These are phyloP conservation scores for Drosophila prolongata DNA, from an alignment of 2,888 invertebrate genomes.

Conservation along the genomic window DNA sequence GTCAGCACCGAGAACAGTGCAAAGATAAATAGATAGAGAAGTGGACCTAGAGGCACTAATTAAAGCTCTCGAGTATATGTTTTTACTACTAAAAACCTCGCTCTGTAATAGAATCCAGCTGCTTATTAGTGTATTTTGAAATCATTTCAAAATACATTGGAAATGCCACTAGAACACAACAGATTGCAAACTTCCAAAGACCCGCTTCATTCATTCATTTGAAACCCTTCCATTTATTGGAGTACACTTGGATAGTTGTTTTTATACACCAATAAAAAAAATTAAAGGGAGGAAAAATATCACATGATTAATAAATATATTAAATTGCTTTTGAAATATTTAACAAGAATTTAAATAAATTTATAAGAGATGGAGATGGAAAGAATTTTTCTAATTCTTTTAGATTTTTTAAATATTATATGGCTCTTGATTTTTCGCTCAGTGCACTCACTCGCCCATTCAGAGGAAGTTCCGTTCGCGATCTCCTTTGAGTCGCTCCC, in stretches of 20 bases:
- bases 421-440: not conserved
- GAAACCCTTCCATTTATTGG: not conserved
- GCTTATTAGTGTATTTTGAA: not conserved
- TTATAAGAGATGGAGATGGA: too few relatives aligned
- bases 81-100: not conserved
- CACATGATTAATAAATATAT: not conserved
- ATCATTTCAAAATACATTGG: conserved; percentile 15
- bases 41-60: not conserved
- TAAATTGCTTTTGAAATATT: too few relatives aligned
- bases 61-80: not conserved
- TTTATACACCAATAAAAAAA: too few relatives aligned
- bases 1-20: conserved; percentile 52
- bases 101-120: not conserved
- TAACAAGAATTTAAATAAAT: too few relatives aligned
- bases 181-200: conserved; percentile 18
- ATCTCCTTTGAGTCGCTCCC: conserved; percentile 32
- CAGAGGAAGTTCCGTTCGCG: conserved; percentile 25
- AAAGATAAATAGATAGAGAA: conserved; percentile 2
- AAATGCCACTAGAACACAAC: conserved; percentile 15
- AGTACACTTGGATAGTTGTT: not conserved
- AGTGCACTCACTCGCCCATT: conserved; percentile 18
- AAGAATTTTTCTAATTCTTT: too few relatives aligned
- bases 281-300: not conserved
- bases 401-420: too few relatives aligned
- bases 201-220: conserved; percentile 31